Evolutionary conservation across 2,888 invertebrate genomes (phyloP).

Genomic region (Bibio marci): DNA sequence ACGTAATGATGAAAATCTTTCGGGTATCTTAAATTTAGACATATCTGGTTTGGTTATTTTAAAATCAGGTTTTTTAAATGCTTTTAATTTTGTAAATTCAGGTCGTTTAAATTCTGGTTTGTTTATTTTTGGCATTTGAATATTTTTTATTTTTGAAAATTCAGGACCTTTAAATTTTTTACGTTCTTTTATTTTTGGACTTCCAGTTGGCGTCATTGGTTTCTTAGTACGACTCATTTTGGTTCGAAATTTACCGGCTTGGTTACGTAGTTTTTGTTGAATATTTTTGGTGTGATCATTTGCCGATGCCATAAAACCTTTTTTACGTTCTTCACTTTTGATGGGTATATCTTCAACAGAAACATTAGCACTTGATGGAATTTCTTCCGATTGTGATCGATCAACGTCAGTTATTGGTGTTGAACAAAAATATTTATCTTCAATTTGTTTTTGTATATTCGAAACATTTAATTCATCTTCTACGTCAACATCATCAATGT

Average conservation of each 20-base stretch:
- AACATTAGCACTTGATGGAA: conserved; percentile 35
- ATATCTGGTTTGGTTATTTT: conserved; percentile 40
- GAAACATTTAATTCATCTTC: conserved; percentile 35
- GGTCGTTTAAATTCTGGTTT: conserved; percentile 25
- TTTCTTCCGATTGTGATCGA: conserved; percentile 41
- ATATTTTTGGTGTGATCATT: conserved; percentile 35
- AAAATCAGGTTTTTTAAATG: conserved; percentile 35
- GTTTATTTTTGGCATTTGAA: conserved; percentile 6
- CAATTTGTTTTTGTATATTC: conserved; percentile 42
- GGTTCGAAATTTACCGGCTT: conserved; percentile 54
- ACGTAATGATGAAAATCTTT: conserved; percentile 42
- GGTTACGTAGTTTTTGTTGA: conserved; percentile 47
- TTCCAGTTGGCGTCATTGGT: conserved; percentile 17
- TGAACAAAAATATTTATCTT: conserved; percentile 42
- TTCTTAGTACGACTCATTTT: conserved; percentile 44
- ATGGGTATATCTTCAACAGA: neutral
- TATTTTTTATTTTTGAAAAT: conserved; percentile 26
- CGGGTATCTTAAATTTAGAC: conserved; percentile 44
- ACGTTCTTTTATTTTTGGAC: conserved; percentile 24
- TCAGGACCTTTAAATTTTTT: conserved; percentile 25
- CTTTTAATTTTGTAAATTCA: conserved; percentile 13
- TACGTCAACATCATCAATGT: conserved; percentile 29
- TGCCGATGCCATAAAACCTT: conserved; percentile 32
- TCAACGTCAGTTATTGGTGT: conserved; percentile 31
- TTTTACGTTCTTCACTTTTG: conserved; percentile 37